Evolutionary conservation across 2,113 vertebrate genomes (phyloP), one percentile per base, ranked within the genome.

Genomic region (Fregata magnificens): DNA sequence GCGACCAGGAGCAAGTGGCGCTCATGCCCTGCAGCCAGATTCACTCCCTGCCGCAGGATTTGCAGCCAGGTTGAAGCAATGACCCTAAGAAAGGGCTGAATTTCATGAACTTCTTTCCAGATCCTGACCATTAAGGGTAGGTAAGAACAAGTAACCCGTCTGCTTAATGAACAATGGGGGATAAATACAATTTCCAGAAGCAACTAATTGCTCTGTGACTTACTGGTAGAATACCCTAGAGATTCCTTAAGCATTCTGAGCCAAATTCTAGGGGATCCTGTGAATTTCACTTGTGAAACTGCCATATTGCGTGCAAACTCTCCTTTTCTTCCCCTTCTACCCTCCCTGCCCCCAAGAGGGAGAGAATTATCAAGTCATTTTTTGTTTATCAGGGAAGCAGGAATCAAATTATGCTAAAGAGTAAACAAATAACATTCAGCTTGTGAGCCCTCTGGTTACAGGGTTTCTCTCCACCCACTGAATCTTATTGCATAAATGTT

Each of bases 1-100:
- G 3, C 1, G 4, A 26, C 55, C 16, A 21, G 42, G 16, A 83
- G 8, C 29, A 53, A 0, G 0, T 4, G 13, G 5, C 1, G 0
- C 4, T 47, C 9, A 1, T 19, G 17, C 8, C 7, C 16, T 34
- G 8, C 11, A 19, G 15, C 11, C 21, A 16, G 9, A 25, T 52
- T 47, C 31, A 10, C 8, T n/a, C 38, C 8, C 16, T 25, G 9
- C 6, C 3, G 0, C 44, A 55, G 31, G 28, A 44, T 58, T 67
- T 59, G 13, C 61, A 66, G 7, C 6, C 50, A 53, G n/a, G 10
- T 38, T 82, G 45, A 72, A 82, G 5, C 24, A 61, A 44, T 8
- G 12, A 56, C 15, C 17, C 11, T 32, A 50, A 90, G 28, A 55
- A 82, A 61, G 7, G 4, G 8, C 2, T 59, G 32, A 59, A 84